Base-by-base conservation (phyloP, 2,888 invertebrate genomes). In the Tiliacea citrago region DNA sequence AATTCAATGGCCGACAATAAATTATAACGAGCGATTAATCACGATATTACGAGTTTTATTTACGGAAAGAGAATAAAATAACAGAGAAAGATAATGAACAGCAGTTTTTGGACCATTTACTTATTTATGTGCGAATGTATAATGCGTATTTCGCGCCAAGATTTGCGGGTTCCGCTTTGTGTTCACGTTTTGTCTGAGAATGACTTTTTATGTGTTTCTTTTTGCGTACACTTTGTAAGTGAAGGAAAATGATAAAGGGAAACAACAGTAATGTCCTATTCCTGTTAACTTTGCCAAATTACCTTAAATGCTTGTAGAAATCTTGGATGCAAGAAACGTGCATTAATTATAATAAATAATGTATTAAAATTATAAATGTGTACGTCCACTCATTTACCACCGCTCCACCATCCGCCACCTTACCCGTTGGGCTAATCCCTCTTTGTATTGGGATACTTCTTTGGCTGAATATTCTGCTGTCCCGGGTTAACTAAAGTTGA, bases 1-100 rank as follows among this genome's bases (percentile, higher is more conserved):
- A 79, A 79, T 79, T 81, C 79, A 75, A 82, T 78, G 82, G 73
- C 72, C 61, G 61, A 79, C 75, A 83, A 84, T 88, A 88, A 87
- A 83, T 88, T 86, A 83, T 83, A 87, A 84, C 88, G 82, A 79
- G 62, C 88, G 80, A 88, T 88, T 88, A 83, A 87, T 88, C 83
- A 84, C 82, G 75, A 77, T 81, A 88, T 86, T 82, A 84, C 80
- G 86, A 71, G 75, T 83, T 87, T 87, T 87, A 87, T 87, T 88
- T 85, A 86, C 82, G 71, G 77, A 85, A 78, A 63, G 68, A 74
- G 79, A 86, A 88, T 88, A 85, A 86, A 86, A 85, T 85, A 85
- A 84, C 82, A 70, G 82, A 69, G 74, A 67, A 82, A 77, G 80
- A 83, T 82, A 86, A 87, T 88, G 87, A 88, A 85, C 88, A 83